A percentile compares a stretch with the other conserved stretches of the same genome.
Conservation (phyloP, 2,113 vertebrate genomes). For the Athene noctua region DNA sequence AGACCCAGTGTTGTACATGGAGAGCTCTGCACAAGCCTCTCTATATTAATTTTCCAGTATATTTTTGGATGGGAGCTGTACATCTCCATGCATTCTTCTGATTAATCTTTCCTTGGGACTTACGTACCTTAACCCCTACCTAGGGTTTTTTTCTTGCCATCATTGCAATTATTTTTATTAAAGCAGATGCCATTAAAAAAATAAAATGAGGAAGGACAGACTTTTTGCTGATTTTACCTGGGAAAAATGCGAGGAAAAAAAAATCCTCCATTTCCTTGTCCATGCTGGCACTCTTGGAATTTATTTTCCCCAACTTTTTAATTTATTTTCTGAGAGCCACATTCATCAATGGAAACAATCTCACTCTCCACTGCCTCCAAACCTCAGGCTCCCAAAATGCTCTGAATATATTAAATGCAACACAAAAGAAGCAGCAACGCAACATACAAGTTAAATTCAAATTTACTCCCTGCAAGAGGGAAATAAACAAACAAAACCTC, state of each 20-base stretch:
- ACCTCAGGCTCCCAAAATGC: conserved; percentile 1
- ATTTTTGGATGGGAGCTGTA: neutral
- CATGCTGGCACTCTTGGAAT: accelerated
- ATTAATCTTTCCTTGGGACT: neutral
- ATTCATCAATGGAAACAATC: neutral
- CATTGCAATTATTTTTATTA: neutral
- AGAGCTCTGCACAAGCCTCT: neutral
- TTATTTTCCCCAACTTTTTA: neutral
- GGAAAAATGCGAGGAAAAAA: neutral
- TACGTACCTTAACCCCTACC: neutral
- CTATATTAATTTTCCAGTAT: neutral
- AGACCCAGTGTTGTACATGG: accelerated
- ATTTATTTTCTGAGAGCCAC: neutral
- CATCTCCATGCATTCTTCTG: neutral
- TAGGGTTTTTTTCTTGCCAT: neutral
- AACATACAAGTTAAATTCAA: conserved; percentile 54
- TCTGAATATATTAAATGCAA: conserved; percentile 18
- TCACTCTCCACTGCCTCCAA: neutral
- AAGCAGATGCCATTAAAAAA: neutral
- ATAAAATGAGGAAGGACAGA: neutral
- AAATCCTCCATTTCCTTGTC: neutral
- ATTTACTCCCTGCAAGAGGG: neutral
- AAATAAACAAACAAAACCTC: conserved; percentile 49
- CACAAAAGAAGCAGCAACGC: conserved; percentile 50
- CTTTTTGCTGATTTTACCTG: neutral